Evolutionary conservation across 1,140 invertebrate genomes (phyloP), one percentile per base, ranked within the genome.

Genomic region (Acromyrmex heyeri): DNA sequence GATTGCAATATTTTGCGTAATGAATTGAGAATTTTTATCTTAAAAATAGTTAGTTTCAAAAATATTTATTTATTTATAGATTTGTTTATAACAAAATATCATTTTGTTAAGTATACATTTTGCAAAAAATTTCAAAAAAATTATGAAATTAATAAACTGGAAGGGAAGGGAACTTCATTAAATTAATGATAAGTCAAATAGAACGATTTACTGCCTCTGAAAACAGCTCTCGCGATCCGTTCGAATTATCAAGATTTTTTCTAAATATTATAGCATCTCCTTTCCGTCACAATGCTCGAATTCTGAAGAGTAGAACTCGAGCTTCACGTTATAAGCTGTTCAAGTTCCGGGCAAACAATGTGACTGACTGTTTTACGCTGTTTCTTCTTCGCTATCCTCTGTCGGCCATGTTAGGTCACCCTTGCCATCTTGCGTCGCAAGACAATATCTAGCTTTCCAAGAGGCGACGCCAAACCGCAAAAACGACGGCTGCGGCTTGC

Each of bases 401-500:
- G 91, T 83, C 88, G 77, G 91, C 88, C 91, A 91, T 91, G 78
- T 77, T 77, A 87, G 77, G 57, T 86, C 86, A 90, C 82, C 86
- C 76, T 89, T 79, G 88, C 88, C 88, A 90, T 90, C 88, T 78
- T 86, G 86, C 79, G 59, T 78, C 77, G 86, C 86, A 24, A 24
- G 24, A 61, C 72, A 61, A 82, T 82, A 78, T 78, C 86, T 72
- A 88, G 73, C 86, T 91, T 86, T 90, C 88, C 79, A 90, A 90
- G 86, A 90, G 89, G 72, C 88, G 75, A 90, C 72, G 83, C 82
- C 61, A 92, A 90, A 92, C 91, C 91, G 90, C 92, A 92, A 86
- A 88, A 91, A 88, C 88, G 82, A 67, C 79, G 72, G 85, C 88
- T 91, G 91, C 77, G 90, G 85, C 89, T 91, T 78, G 75, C 90